Base-by-base conservation (phyloP, 2,888 invertebrate genomes). In the Cetonia aurata region DNA sequence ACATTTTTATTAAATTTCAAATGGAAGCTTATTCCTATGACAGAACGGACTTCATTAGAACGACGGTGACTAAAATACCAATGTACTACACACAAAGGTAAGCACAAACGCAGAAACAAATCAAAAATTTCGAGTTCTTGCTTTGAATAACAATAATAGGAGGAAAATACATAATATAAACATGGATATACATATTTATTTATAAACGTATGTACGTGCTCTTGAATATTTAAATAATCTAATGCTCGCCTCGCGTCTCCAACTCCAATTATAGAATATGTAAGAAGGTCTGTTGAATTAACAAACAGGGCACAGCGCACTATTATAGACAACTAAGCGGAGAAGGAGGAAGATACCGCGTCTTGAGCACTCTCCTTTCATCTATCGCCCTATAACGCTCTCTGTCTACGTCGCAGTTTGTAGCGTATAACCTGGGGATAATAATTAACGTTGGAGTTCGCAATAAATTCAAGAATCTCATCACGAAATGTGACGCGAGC, bases 391-490 rank as follows among this genome's bases (percentile, higher is more conserved):
- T 10, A 25, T 25, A 52, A 12, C 12, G 13, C 31, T 44, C 25
- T 13, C 60, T 60, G 6, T 25, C 15, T 33, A 12, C 4, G 6
- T 37, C 33, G 50, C 13, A 3, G 15, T 15, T 33, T n/a, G 37
- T 37, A 37, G 9, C 10, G 8, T 6, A 37, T 19, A 52, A 19
- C 12, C 52, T 13, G 12, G n/a, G 46, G 48, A 48, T 10, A 33
- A 60, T 60, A 60, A 60, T 60, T 60, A 60, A 60, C 60, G 46
- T 60, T 46, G 31, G 60, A 60, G 48, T 60, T 46, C 46, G 60
- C 60, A 69, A 59, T 69, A 59, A 69, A 69, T 69, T 69, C 59
- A 37, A 69, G 19, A 69, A 60, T 69, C 69, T 59, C 69, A 60
- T 69, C 69, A 69, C 69, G 69, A 42, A 17, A 37, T 60, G 46